Conservation (phyloP, 1,140 invertebrate species). For the Drosophila sucinea region DNA sequence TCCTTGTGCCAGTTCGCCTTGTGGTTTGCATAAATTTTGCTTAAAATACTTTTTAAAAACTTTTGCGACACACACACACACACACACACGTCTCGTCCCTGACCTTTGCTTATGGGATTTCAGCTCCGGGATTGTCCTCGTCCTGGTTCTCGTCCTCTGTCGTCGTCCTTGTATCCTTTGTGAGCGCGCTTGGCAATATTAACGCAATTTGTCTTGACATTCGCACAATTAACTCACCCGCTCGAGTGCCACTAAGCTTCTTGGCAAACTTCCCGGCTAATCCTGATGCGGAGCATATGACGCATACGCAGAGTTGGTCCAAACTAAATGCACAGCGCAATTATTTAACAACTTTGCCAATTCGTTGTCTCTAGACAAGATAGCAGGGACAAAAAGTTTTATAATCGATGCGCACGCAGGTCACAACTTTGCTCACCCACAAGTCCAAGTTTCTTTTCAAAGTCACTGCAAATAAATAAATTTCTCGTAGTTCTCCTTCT, state of each 20-base stretch:
- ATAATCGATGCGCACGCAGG: slow-evolving; percentile 78
- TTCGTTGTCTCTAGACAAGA: slow-evolving; percentile 62
- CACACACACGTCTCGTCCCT: slow-evolving; percentile 27
- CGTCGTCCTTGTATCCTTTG: slow-evolving; percentile 43
- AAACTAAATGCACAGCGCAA: slow-evolving; percentile 71
- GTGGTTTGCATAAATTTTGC: slow-evolving; percentile 80
- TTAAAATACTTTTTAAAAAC: slow-evolving; percentile 82
- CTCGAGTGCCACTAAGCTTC: slow-evolving; percentile 64
- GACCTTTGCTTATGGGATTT: slow-evolving; percentile 53
- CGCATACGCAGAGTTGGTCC: slow-evolving; percentile 50
- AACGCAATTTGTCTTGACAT: slow-evolving; percentile 82
- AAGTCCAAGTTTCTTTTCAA: slow-evolving; percentile 76
- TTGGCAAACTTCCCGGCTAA: slow-evolving; percentile 65
- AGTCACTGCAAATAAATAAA: slow-evolving; percentile 80
- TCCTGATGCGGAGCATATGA: slow-evolving; percentile 65
- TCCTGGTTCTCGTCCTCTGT: slow-evolving; percentile 19
- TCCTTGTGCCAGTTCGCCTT: slow-evolving; percentile 66
- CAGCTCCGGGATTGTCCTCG: slow-evolving; percentile 1
- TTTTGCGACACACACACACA: slow-evolving; percentile 68
- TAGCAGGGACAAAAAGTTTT: slow-evolving; percentile 77
- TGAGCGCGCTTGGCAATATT: slow-evolving; percentile 60
- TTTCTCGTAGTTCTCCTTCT: slow-evolving; percentile 34
- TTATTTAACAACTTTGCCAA: slow-evolving; percentile 80
- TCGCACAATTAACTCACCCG: slow-evolving; percentile 82
- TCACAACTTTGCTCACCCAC: slow-evolving; percentile 64